These are phyloP conservation scores for Platorchestia sp. DNA, from an alignment of 1,140 invertebrate species.

Conservation along the genomic window DNA sequence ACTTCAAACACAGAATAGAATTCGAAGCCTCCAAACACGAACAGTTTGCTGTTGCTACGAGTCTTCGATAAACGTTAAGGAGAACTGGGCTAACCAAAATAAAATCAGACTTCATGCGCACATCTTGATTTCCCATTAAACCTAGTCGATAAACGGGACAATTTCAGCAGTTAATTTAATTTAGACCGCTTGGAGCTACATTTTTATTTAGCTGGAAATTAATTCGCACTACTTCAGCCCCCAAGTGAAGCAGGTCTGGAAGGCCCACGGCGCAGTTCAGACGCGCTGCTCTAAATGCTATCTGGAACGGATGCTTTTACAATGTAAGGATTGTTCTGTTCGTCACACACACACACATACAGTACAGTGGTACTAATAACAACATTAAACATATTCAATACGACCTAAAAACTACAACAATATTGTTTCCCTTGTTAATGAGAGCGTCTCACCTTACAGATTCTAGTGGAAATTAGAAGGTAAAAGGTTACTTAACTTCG, in stretches of 20 bases:
- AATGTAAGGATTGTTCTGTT: conserved; percentile 16
- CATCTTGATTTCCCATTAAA: neutral
- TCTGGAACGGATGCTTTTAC: conserved; percentile 44
- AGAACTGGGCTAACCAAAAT: no score
- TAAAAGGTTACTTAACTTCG: neutral
- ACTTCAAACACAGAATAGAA: neutral
- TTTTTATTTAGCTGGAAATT: neutral
- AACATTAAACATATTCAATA: neutral
- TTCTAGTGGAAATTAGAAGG: neutral
- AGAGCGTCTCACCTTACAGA: neutral
- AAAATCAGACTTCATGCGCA: neutral
- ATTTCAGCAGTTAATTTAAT: neutral
- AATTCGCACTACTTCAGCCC: no score
- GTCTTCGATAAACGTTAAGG: no score
- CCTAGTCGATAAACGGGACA: neutral
- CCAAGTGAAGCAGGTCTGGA: neutral
- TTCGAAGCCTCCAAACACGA: no score
- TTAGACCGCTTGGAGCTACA: neutral
- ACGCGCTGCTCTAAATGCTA: conserved; percentile 28
- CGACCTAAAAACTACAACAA: neutral
- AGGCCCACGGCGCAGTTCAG: neutral
- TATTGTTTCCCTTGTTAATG: neutral
- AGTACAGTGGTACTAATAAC: neutral
- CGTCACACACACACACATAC: conserved; percentile 11
- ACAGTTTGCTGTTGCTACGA: no score